Evolutionary conservation across 2,888 invertebrate species (phyloP).

Genomic region (Thumatha senex): DNA sequence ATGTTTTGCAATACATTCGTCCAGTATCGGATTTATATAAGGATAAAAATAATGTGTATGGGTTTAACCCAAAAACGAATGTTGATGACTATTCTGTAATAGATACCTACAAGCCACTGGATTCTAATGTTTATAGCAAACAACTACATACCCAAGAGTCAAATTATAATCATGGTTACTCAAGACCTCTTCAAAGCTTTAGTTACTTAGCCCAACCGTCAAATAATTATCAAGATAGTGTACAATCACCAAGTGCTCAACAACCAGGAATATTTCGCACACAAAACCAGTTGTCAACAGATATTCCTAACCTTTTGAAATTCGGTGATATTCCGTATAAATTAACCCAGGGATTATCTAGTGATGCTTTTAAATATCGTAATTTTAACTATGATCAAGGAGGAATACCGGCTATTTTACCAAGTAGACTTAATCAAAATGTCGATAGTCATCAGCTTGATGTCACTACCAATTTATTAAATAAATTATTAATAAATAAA

Average conservation of each 20-base stretch:
- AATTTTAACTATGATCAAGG: conserved; percentile 63
- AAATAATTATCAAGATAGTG: conserved; percentile 53
- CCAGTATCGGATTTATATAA: conserved; percentile 71
- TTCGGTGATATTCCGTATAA: conserved; percentile 71
- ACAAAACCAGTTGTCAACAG: conserved; percentile 49
- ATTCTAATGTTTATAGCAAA: conserved; percentile 49
- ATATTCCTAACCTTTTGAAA: conserved; percentile 62
- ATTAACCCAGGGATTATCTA: conserved; percentile 57
- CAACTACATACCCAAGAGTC: conserved; percentile 51
- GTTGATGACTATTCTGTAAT: conserved; percentile 51
- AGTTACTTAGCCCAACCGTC: conserved; percentile 49
- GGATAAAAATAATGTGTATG: conserved; percentile 70
- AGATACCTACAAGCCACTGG: conserved; percentile 54
- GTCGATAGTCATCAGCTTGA: conserved; percentile 73
- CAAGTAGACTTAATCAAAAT: conserved; percentile 71
- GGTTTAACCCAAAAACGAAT: conserved; percentile 65
- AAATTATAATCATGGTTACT: conserved; percentile 48
- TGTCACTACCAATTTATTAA: conserved; percentile 61
- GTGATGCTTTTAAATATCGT: conserved; percentile 54
- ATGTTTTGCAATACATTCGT: conserved; percentile 57
- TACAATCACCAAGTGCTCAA: conserved; percentile 54
- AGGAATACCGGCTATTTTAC: conserved; percentile 60
- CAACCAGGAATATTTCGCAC: conserved; percentile 52
- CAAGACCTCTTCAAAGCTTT: conserved; percentile 47
- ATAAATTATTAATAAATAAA: conserved; percentile 63